A percentile compares a stretch with the other conserved stretches of the same genome.
These are phyloP conservation scores for Porites lutea DNA, from an alignment of 64 coral and sea anemone genomes.

Conservation along the genomic window DNA sequence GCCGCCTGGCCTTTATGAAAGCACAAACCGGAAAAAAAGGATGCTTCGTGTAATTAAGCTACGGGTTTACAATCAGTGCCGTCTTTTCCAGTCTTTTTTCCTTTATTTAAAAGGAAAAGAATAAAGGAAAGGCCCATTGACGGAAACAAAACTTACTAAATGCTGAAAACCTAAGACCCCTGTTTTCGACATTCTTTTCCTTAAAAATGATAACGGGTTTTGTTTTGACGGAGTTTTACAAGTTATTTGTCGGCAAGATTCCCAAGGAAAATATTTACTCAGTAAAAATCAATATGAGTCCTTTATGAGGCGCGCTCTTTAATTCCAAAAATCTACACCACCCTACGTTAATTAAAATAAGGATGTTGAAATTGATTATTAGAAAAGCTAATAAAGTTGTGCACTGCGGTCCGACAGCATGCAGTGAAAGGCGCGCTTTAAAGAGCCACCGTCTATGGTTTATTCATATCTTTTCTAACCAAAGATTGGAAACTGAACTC, in stretches of 20 bases:
- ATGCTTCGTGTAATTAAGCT: background rate
- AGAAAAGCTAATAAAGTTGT: constrained; percentile 44
- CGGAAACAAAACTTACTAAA: background rate
- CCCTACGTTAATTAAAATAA: constrained; percentile 61
- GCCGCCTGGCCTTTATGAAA: constrained; percentile 17
- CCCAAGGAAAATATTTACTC: constrained; percentile 38
- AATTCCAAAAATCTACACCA: constrained; percentile 64
- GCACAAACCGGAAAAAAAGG: constrained; percentile 27
- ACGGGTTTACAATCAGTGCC: background rate
- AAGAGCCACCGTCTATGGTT: background rate
- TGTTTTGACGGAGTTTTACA: constrained; percentile 26
- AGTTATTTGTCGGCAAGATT: constrained; percentile 46
- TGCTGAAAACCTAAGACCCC: too few species aligned
- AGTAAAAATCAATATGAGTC: constrained; percentile 41
- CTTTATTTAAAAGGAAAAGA: background rate
- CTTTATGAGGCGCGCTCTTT: constrained; percentile 63
- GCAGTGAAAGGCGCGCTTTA: constrained; percentile 1
- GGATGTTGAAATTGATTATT: constrained; percentile 59
- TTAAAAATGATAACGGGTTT: constrained; percentile 11
- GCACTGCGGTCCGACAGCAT: background rate
- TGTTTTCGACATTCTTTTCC: background rate
- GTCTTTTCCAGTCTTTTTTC: background rate
- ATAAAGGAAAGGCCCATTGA: background rate
- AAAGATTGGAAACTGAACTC: background rate
- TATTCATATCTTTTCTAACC: background rate